Base-by-base conservation (phyloP, 2,797 vertebrate species). In the Neosalanx taihuensis region DNA sequence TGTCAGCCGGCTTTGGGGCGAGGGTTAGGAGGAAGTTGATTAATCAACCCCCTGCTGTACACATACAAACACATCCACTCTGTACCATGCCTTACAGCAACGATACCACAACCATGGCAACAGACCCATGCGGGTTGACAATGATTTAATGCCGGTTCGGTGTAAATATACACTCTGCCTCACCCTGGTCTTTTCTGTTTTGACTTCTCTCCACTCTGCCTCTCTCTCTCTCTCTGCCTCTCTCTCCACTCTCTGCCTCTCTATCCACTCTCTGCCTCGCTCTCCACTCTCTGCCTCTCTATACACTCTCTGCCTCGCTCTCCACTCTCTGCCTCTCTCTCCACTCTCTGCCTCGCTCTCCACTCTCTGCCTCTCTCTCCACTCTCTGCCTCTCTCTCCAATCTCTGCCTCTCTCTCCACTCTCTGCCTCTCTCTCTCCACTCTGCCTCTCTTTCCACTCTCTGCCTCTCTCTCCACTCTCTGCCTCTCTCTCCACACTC, bases 401-500 rank as follows among this genome's bases (percentile, higher is more conserved):
- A n/a, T 18, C 59, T 61, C 70, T 46, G 67, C 70, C 81, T 56
- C 17, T 64, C 76, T 80, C 69, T 68, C 58, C 62, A 73, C 65
- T 17, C 59, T 61, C 70, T 46, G 67, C 70, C 81, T 59, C 17
- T 64, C 76, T 80, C 69, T 68, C 58, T 75, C 76, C 31, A 5
- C 33, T 33, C 33, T 35, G 6, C 73, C 77, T 80, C 70, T 46
- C 68, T 33, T 31, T 56, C 30, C 51, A 46, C 53, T 26, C 51
- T 59, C 53, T 26, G 30, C 81, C 83, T 74, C 82, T 74, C 83
- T 72, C 20, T 71, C 66, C 46, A 20, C 9, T 53, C 46, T 64
- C 77, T 26, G 68, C 77, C 79, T 67, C 75, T 0, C 37, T 41
- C 37, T 41, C 37, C 37, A 12, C 3, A 7, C 37, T 12, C 2